Evolutionary conservation across 2,888 invertebrate species (phyloP), one percentile per base, ranked within the genome.

Genomic region (Trissoscelio sp.): DNA sequence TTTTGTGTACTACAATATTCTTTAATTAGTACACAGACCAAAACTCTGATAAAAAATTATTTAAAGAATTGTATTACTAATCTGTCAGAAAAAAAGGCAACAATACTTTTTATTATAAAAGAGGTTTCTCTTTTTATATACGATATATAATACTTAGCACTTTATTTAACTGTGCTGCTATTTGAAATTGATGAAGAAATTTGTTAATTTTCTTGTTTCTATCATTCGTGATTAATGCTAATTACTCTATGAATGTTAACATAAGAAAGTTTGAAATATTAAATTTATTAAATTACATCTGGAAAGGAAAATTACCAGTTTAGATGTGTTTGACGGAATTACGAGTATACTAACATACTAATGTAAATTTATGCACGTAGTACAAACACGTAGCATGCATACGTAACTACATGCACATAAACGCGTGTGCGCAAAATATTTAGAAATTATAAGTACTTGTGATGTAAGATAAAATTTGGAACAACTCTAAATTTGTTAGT

Each of bases 341-440:
- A 75, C 66, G 66, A 67, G 58, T 51, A 67, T 37, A 67, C 39
- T 66, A 75, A 66, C 46, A 58, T 58, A 51, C 66, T 58, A 58
- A 75, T 75, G 58, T 75, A 66, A 75, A 75, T 75, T 75, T 75
- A 75, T 75, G 66, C 75, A 75, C 75, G 75, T 75, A 67, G 12
- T 55, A 75, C 66, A 75, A 75, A 75, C 75, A 75, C 66, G 75
- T 75, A 66, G 58, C 66, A 53, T 58, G 75, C 46, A 75, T 75
- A 75, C 57, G 66, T 66, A 66, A 74, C 66, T 57, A 74, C 34
- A 57, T 66, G 74, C 55, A 57, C 73, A 74, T 57, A 57, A 64
- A 62, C 48, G 60, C 16, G n/a, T 58, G 44, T 57, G 58, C 37
- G 58, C 58, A 18, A 73, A 62, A 73, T 62, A 16, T 73, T 28